Base-by-base conservation (phyloP, 2,888 invertebrate genomes). In the Drosophila setosimentum region DNA sequence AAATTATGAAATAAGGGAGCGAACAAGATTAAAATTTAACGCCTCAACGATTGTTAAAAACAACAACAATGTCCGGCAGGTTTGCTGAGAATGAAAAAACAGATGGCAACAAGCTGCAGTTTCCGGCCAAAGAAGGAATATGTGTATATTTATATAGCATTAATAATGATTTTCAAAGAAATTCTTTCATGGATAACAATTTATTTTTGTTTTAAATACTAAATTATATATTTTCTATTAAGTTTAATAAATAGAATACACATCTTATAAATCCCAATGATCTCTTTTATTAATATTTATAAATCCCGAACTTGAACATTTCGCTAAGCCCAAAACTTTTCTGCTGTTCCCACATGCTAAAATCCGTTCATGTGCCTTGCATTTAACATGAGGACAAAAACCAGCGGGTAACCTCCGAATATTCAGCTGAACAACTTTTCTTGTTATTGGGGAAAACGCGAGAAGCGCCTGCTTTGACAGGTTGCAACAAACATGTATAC, bases 1-100 rank as follows among this genome's bases (percentile, higher is more conserved):
- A 68, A 76, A 61, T 67, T 53, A 73, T 60, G n/a, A 42, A 49
- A 58, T 54, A 57, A 49, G 35, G 33, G 11, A 5, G 29, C 21
- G 53, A 58, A 30, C 40, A 32, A n/a, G 24, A 59, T 62, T 62
- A 45, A 51, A 51, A 67, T 63, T 67, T 51, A 55, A 67, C 42
- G 76, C 55, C 30, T n/a, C 37, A 29, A 8, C 49, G 45, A 48
- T 45, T 54, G 35, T 1, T 30, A 40, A 64, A 48, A 24, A 27
- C 10, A 29, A 40, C 33, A 49, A 29, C 6, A 30, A 71, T 21
- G 27, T 4, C 13, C 29, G 51, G 30, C 3, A 27, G 13, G 29
- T 18, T 24, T 24, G n/a, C n/a, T n/a, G 32, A n/a, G 24, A 33
- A 33, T 18, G 27, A 58, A 29, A 3, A 21, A 27, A 29, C 29